Evolutionary conservation across 2,113 vertebrate species (phyloP), one percentile per base, ranked within the genome.

Genomic region (Grallaria varia): DNA sequence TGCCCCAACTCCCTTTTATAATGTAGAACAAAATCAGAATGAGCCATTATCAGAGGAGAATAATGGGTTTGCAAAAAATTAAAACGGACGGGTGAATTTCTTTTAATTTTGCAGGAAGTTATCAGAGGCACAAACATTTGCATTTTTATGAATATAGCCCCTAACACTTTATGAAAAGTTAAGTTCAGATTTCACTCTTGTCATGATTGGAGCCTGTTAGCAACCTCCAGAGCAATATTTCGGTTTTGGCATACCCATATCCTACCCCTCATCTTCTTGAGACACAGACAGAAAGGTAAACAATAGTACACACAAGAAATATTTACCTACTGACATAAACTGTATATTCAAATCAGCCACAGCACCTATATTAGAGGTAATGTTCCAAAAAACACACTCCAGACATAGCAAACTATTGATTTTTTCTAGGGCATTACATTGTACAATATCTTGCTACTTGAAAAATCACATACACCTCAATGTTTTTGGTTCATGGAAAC

Each of bases 291-390:
- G 23, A 72, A 85, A 18, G 60, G 13, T 17, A 68, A n/a, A 88
- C 8, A 63, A 55, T 14, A 50, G 19, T 24, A 58, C 39, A 10
- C 42, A 55, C 5, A 74, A 74, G 11, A 83, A 80, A 68, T 6
- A 39, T 50, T 55, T 56, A 60, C 9, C 44, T 83, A 0, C 25
- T 60, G 45, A 9, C 17, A 92, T 21, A 83, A 76, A 14, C 2
- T 25, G 10, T 0, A 0, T 73, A 52, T 69, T 80, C 45, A 69
- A 52, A 73, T 86, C 35, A 56, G 12, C 6, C 23, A 52, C 3
- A 15, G 8, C 23, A 84, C 30, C 33, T 84, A 6, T 31, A 44
- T 68, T 88, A 85, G 22, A 72, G 23, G 13, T 30, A 75, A 39
- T 45, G 33, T 66, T 76, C 30, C 35, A 84, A 86, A 86, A 94